Base-by-base conservation (phyloP, 2,888 invertebrate species). In the Ornithoptera alexandrae region DNA sequence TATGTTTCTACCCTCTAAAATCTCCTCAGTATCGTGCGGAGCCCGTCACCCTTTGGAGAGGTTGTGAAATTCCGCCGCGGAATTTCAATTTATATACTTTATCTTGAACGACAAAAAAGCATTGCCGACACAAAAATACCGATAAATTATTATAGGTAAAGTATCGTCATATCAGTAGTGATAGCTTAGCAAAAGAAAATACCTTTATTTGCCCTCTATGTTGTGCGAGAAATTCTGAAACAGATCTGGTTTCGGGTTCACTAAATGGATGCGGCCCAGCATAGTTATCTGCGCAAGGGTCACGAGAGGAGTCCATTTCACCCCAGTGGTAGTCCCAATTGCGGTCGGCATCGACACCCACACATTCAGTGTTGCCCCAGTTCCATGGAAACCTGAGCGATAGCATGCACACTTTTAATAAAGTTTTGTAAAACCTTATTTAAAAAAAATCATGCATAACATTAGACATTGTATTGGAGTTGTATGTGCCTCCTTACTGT, bases 291-390 rank as follows among this genome's bases (percentile, higher is more conserved):
- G 94, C 94, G 79, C 97, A 97, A 0, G 95, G 94, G 79, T 95
- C 95, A 2, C 80, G 85, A 30, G 96, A 96, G 0, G 96, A 94
- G 53, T 96, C 96, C 73, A 93, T 91, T 76, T 94, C 94, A 62
- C 94, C 94, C 96, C 96, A 97, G 73, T 95, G 94, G 80, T 94
- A 95, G 70, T 94, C 94, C 94, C 96, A 97, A 84, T 97, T 97
- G 74, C 96, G 93, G 82, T 97, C 96, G 1, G 95, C 93, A 80
- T 97, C 96, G 0, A 96, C 96, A 0, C 97, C 97, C 58, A 94
- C 93, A 82, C 97, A 97, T 63, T 92, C 93, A 0, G 93, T 88
- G 72, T 92, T 91, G 4, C 94, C 91, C 94, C 94, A 94, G 75
- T 92, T 93, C 93, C 93, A 93, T 5, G 92, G 92, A 77, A 93